These are phyloP conservation scores for Leucophenga maculata DNA, from an alignment of 2,888 invertebrate genomes.

Conservation along the genomic window DNA sequence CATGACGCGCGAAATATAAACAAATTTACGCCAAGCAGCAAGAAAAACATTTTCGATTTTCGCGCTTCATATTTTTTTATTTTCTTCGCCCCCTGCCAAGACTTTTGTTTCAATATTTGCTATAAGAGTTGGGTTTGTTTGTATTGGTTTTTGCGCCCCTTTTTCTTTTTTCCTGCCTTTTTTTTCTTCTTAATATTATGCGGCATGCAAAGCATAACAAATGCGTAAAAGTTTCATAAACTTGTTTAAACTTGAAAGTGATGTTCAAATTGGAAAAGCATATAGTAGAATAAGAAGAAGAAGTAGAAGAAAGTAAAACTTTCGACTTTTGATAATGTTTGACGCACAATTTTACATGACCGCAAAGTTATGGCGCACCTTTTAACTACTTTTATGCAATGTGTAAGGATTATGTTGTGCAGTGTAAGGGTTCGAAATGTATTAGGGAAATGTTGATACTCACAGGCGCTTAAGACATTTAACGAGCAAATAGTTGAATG, in stretches of 20 bases:
- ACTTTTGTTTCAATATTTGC: conserved; percentile 41
- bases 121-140: conserved; percentile 24
- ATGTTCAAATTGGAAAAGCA: not conserved
- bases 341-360: conserved; percentile 24
- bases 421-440: no score
- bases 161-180: conserved; percentile 42
- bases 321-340: conserved; percentile 23
- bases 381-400: no score
- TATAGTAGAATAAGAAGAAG: not conserved
- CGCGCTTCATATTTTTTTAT: conserved; percentile 16
- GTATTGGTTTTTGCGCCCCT: conserved; percentile 33
- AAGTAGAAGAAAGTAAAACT: conserved; percentile 13
- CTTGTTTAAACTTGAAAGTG: conserved; percentile 24
- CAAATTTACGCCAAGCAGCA: conserved; percentile 37
- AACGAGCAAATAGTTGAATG: no score
- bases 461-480: no score
- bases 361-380: not conserved
- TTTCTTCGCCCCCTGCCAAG: conserved; percentile 38
- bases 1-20: conserved; percentile 63
- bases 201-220: conserved; percentile 50
- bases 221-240: conserved; percentile 50
- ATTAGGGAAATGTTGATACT: no score
- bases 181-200: not conserved
- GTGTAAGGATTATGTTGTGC: no score
- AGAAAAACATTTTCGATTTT: conserved; percentile 44